Evolutionary conservation across 2,113 vertebrate genomes (phyloP).

Genomic region (Amphiprion ocellaris): DNA sequence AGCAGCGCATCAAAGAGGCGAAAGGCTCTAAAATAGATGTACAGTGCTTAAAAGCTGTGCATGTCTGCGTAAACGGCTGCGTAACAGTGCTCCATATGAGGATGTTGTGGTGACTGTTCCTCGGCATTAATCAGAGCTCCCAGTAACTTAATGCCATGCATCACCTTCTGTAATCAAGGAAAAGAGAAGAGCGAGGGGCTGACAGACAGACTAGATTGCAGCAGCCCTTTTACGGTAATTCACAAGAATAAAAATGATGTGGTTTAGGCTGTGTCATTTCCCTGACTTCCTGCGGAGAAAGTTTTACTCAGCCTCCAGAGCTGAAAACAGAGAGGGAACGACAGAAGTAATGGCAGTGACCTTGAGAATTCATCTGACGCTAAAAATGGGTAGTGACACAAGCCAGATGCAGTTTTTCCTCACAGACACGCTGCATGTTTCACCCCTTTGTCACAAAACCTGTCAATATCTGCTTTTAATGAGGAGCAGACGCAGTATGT

Average conservation of each 20-base stretch:
- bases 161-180: conserved; percentile 66
- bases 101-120: conserved; percentile 50
- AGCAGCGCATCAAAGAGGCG: conserved; percentile 8
- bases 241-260: conserved; percentile 44
- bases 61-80: conserved; percentile 10
- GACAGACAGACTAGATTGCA: conserved; percentile 39
- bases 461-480: neutral
- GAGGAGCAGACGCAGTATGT: neutral
- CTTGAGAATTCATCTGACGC: conserved; percentile 19
- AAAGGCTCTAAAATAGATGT: conserved; percentile 19
- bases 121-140: conserved; percentile 67
- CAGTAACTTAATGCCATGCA: conserved; percentile 54
- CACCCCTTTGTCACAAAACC: neutral
- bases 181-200: neutral
- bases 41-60: conserved; percentile 26
- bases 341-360: conserved; percentile 22
- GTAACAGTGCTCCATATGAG: conserved; percentile 23
- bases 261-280: conserved; percentile 29
- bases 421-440: conserved; percentile 1
- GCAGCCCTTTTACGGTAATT: conserved; percentile 7
- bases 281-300: conserved; percentile 7
- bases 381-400: conserved; percentile 4
- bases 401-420: neutral
- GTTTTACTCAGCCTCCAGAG: conserved; percentile 24
- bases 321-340: conserved; percentile 13